Base-by-base conservation (phyloP, 2,888 invertebrate species). In the Hipparchia sbordonii region DNA sequence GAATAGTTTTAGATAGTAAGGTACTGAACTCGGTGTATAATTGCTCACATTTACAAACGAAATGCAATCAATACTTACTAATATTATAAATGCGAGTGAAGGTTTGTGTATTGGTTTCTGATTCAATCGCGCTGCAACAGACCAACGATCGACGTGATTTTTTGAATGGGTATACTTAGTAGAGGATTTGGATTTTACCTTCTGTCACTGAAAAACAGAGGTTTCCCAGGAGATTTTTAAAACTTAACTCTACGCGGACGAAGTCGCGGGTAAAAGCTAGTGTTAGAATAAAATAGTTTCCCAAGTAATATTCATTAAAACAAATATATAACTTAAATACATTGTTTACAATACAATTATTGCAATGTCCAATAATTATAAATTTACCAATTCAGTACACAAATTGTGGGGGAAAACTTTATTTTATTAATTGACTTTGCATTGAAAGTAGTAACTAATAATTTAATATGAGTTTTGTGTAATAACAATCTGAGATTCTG, bases 401-500 rank as follows among this genome's bases (percentile, higher is more conserved):
- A 39, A 8, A 48, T 48, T 48, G 0, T 48, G 6, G 48, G 48
- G 8, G 8, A 48, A 48, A 48, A 6, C 6, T 48, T 12, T 12
- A 5, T 52, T 9, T 13, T 46, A 13, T 62, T 39, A 60, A 39
- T 60, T 60, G 10, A 60, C 39, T 48, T 10, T 52, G 51, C 13
- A 7, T 39, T 52, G 6, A 65, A 65, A 65, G 39, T 6, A 59
- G 10, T 59, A 5, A 10, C 13, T 59, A 33, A 56, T 13, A 23
- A 57, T 7, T 7, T 48, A 48, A 65, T n/a, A 56, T 59, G 59
- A 60, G 65, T 52, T 66, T 66, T 59, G 5, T 59, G 10, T 56
- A 39, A 39, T 12, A 13, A 59, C 9, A 51, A 33, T 33, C 23
- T 12, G 60, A 68, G 68, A 68, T 68, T 68, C 68, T 39, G 33